Base-by-base conservation (phyloP, 2,113 vertebrate species). In the Axis porcinus region DNA sequence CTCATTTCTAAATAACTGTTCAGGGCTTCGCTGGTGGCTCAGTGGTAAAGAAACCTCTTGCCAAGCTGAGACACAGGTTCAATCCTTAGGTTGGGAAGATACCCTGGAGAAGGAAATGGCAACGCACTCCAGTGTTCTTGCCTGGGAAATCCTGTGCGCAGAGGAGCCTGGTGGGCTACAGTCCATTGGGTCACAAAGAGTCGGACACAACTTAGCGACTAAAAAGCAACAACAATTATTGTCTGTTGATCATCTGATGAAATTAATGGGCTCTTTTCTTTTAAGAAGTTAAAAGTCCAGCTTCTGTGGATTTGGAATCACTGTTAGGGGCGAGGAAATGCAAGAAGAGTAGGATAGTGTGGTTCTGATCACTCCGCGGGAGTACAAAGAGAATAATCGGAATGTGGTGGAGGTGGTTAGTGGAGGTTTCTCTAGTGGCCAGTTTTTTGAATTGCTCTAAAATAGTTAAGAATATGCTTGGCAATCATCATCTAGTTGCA, bases 401-500 rank as follows among this genome's bases (percentile, higher is more conserved):
- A 23, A 27, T 14, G 4, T 57, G 14, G 27, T 64, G 3, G n/a
- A 93, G 30, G 33, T 60, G 23, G 50, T 78, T 40, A 28, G 16
- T 43, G 40, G 92, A 52, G n/a, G 40, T 74, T 93, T 97, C 28
- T 64, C 60, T 89, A 54, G 40, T n/a, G 97, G 58, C 78, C 86
- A 97, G 25, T 25, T 97, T 55, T 97, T 95, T 74, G 57, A 96
- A 64, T 52, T 87, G 55, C 92, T 97, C 97, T 97, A 95, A 91
- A 98, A 95, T 33, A 94, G 47, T 57, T 55, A 94, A 19, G 16
- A 70, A 95, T 94, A 97, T 98, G 52, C 87, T 98, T 98, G 97
- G 98, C 96, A 98, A 99, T 99, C 96, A 96, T 93, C 95, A 98
- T 98, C 21, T 84, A 87, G 76, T 6, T 76, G 4, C 36, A 28